A percentile compares a stretch with the other conserved stretches of the same genome.
Conservation (phyloP, 2,888 invertebrate species). For the Rhaphigaster nebulosa region DNA sequence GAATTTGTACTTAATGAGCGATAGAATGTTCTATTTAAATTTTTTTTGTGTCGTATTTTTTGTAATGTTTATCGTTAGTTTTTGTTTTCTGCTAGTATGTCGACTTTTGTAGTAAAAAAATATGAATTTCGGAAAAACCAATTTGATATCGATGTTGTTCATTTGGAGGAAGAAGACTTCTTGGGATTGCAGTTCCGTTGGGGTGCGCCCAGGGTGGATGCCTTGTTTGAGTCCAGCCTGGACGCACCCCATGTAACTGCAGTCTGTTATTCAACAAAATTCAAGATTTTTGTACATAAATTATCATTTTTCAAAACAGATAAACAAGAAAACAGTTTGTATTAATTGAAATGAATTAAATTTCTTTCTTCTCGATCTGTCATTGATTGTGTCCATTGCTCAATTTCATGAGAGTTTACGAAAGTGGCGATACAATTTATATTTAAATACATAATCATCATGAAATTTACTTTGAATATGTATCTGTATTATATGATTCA, state of each 20-base stretch:
- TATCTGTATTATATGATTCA: too few species aligned
- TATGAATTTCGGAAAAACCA: neutral
- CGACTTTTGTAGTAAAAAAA: too few species aligned
- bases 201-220: constrained; percentile 46
- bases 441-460: neutral
- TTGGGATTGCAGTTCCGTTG: constrained; percentile 35
- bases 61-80: neutral
- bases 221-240: neutral
- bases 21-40: too few species aligned
- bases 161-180: neutral
- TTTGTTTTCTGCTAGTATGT: neutral
- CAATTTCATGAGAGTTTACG: too few species aligned
- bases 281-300: neutral
- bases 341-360: neutral
- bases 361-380: neutral
- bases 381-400: neutral
- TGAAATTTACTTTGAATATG: neutral
- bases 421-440: too few species aligned
- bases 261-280: neutral
- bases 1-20: too few species aligned
- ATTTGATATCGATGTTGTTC: neutral
- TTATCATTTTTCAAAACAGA: neutral
- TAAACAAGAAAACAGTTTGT: neutral
- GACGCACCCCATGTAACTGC: constrained; percentile 47
- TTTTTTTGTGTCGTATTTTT: neutral